Percentiles rank a stretch among this genome's conserved stretches.
phyloP scores from a whole-genome alignment of 2,888 invertebrate species.

The Morinoia aosen region DNA sequence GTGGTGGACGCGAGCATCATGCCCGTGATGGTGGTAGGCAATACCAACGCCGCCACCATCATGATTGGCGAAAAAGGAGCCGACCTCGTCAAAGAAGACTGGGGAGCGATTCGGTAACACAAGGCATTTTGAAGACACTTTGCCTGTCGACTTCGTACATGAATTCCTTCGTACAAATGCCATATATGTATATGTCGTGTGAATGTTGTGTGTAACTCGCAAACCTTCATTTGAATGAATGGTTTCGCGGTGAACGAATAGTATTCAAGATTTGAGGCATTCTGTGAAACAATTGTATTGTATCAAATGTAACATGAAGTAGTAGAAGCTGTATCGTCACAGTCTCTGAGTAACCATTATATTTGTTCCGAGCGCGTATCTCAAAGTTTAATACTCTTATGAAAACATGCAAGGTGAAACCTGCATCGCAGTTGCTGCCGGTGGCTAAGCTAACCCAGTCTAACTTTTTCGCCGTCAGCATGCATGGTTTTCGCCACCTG shows the following conservation, averaged over 20 bases:
- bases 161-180: not conserved
- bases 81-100: slow-evolving; percentile 62
- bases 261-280: not conserved
- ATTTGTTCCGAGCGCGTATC: too few relatives aligned
- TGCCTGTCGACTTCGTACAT: not conserved
- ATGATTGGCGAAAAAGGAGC: slow-evolving; percentile 65
- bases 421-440: too few relatives aligned
- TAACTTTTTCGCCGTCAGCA: too few relatives aligned
- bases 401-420: too few relatives aligned
- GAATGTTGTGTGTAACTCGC: not conserved
- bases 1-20: slow-evolving; percentile 51
- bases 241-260: not conserved
- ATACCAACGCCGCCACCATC: slow-evolving; percentile 59
- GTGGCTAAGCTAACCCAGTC: too few relatives aligned
- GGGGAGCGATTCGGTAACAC: slow-evolving; percentile 26
- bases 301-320: not conserved
- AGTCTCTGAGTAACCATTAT: too few relatives aligned
- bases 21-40: slow-evolving; percentile 56
- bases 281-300: not conserved
- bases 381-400: too few relatives aligned
- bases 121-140: not conserved
- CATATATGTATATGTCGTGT: not conserved
- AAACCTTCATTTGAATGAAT: not conserved
- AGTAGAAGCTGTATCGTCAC: not conserved
- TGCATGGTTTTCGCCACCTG: too few relatives aligned